phyloP scores from a whole-genome alignment of 2,888 invertebrate genomes.

The Drosophila setosimentum region DNA sequence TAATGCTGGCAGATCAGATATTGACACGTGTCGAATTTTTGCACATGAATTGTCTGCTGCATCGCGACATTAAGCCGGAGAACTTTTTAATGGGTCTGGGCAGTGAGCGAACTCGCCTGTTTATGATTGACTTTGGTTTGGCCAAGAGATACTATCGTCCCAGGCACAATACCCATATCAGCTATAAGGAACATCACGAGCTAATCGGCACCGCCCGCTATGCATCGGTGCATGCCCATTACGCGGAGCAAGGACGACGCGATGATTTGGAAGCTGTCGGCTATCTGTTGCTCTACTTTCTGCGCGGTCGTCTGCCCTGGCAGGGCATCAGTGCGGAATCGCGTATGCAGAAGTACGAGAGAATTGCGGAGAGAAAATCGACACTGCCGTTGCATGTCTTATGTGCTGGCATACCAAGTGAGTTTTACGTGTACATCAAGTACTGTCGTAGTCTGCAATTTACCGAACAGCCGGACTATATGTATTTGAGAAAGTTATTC shows the following conservation, averaged over 20 bases:
- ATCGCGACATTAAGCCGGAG: conserved; percentile 73
- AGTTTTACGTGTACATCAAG: conserved; percentile 61
- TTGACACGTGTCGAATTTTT: conserved; percentile 58
- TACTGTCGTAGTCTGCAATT: conserved; percentile 65
- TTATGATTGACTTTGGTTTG: conserved; percentile 67
- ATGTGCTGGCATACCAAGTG: conserved; percentile 51
- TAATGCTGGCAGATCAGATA: conserved; percentile 69
- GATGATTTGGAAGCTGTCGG: conserved; percentile 69
- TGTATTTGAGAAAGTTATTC: conserved; percentile 58
- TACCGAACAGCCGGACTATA: conserved; percentile 59
- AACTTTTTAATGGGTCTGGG: conserved; percentile 68
- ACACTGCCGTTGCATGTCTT: conserved; percentile 36
- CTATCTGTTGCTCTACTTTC: conserved; percentile 65
- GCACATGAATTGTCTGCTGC: conserved; percentile 57
- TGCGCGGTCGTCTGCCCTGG: conserved; percentile 62
- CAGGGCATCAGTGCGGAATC: conserved; percentile 60
- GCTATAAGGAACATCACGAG: conserved; percentile 48
- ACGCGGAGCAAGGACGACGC: conserved; percentile 66
- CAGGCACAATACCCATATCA: conserved; percentile 46
- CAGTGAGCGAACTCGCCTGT: conserved; percentile 43
- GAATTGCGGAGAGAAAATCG: conserved; percentile 59
- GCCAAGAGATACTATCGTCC: conserved; percentile 63
- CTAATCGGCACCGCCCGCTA: conserved; percentile 70
- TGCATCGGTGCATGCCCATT: conserved; percentile 66
- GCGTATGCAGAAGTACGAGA: conserved; percentile 58